Base-by-base conservation (phyloP, 2,797 vertebrate genomes). In the Acanthopagrus latus region DNA sequence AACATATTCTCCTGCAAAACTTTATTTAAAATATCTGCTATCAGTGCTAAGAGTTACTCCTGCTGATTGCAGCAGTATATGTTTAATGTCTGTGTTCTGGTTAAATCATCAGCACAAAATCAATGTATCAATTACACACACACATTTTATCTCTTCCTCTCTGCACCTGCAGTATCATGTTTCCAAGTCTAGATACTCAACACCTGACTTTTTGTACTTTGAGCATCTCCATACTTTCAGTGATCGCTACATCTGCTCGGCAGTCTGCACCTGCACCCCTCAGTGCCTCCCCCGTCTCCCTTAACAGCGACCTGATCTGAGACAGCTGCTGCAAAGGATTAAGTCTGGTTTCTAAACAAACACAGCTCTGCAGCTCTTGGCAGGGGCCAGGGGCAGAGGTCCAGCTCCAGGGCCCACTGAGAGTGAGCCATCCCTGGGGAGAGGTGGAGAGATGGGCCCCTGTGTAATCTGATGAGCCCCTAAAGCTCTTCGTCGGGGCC, bases 281-380 rank as follows among this genome's bases (percentile, higher is more conserved):
- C 59, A 33, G 50, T 5, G 47, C 51, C 54, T 47, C 59, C 64
- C 71, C 74, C 52, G 4, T 41, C 44, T 72, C 84, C 78, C 81
- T 76, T 47, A 46, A 78, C 88, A 80, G 83, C 66, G 83, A 91
- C 86, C 89, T 92, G 91, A 95, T 94, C 91, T 92, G 76, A 87
- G 82, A 85, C 95, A 95, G 93, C 95, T 95, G 94, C 94, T 94
- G 78, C 54, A 27, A 67, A 85, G 93, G 94, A 95, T 95, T 95
- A 95, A 91, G 89, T 88, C 89, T 93, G 74, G 70, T 86, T 88
- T 94, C 90, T 95, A 94, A 95, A 93, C 92, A 95, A 94, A 94
- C 93, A 92, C 74, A 78, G 86, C 83, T 82, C 84, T 38, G 74
- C 63, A 52, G 86, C 57, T 76, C 80, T 87, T 74, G 55, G 73